phyloP scores from a whole-genome alignment of 1,140 invertebrate genomes.

The Acarapis woodi region DNA sequence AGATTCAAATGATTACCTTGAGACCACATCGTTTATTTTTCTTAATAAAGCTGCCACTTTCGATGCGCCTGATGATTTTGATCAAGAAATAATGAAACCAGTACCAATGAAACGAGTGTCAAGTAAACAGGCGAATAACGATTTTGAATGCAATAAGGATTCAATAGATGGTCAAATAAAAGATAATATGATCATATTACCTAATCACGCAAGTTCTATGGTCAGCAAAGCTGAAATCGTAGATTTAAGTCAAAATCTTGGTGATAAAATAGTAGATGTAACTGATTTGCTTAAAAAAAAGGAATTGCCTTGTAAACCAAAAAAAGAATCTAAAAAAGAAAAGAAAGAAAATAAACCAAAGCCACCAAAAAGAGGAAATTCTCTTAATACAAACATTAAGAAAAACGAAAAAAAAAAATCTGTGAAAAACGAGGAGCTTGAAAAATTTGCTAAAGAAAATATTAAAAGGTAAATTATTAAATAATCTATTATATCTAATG shows the following conservation, averaged over 20 bases:
- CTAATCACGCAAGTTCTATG: too few species aligned
- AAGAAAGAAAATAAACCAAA: not conserved
- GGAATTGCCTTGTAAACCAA: not conserved
- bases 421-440: not conserved
- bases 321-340: not conserved
- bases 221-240: too few species aligned
- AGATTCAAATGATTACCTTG: too few species aligned
- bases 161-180: too few species aligned
- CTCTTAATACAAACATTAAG: not conserved
- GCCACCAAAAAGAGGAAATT: not conserved
- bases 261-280: too few species aligned
- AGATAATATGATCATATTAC: too few species aligned
- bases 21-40: constrained; percentile 1
- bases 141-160: too few species aligned
- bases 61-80: not conserved
- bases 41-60: not conserved
- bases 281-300: not conserved
- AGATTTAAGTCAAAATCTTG: too few species aligned
- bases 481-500: too few species aligned
- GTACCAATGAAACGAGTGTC: not conserved
- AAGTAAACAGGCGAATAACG: not conserved
- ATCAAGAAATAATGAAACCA: not conserved
- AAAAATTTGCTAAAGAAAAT: constrained; percentile 2
- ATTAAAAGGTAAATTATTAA: too few species aligned
- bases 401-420: not conserved